phyloP scores from a whole-genome alignment of 1,140 invertebrate species.

The Macrotrachela quadricornifera region DNA sequence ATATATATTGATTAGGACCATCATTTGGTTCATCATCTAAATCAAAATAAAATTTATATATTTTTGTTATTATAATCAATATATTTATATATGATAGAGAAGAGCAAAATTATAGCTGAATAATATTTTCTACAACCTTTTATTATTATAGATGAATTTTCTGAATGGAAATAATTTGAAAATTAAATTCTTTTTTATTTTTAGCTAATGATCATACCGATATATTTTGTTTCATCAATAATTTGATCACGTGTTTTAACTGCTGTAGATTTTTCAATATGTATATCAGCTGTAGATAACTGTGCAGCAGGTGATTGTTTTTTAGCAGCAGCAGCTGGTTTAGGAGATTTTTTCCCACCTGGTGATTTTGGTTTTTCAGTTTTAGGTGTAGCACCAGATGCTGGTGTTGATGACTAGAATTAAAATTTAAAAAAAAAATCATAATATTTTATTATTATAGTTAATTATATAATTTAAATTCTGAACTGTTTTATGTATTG shows the following conservation, averaged over 20 bases:
- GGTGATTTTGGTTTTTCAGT: slow-evolving; percentile 20
- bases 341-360: slow-evolving; percentile 7
- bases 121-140: too few relatives aligned
- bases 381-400: slow-evolving; percentile 10
- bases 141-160: too few relatives aligned
- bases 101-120: too few relatives aligned
- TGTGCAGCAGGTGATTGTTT: slow-evolving; percentile 20
- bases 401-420: slow-evolving; percentile 14
- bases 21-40: slow-evolving; percentile 32
- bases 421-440: slow-evolving; percentile 3
- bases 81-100: too few relatives aligned
- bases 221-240: slow-evolving; percentile 23
- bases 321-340: slow-evolving; percentile 13
- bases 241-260: slow-evolving; percentile 27
- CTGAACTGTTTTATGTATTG: slow-evolving; percentile 13
- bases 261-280: slow-evolving; percentile 12
- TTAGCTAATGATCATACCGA: slow-evolving; percentile 15
- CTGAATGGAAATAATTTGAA: not conserved
- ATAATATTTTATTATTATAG: slow-evolving; percentile 10
- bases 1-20: slow-evolving; percentile 24
- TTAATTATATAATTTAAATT: slow-evolving; percentile 15
- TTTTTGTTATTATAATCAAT: too few relatives aligned
- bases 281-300: slow-evolving; percentile 5
- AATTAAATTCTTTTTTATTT: not conserved
- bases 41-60: not conserved